Base-by-base conservation (phyloP, 2,113 vertebrate genomes). In the Aramus guarauna region DNA sequence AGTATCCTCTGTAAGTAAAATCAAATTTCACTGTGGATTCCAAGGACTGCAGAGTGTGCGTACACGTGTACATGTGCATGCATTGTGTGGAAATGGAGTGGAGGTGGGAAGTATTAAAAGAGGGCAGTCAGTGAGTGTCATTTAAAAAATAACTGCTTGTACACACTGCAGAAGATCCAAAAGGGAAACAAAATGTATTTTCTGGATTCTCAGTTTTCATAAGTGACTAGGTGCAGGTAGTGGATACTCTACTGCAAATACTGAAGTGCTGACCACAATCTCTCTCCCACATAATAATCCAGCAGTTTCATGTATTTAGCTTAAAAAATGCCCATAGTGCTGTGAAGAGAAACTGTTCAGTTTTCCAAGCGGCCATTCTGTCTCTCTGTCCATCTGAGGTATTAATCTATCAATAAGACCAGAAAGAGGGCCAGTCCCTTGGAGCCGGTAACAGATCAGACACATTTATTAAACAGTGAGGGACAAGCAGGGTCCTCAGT, bases 1-100 rank as follows among this genome's bases (percentile, higher is more conserved):
- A 97, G 82, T 94, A 85, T 94, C 68, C 68, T 93, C 68, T 96
- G 95, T 71, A 95, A 85, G 77, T 90, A 80, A 94, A 89, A 89
- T 85, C 85, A 94, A 76, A 89, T 82, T 58, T 73, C 55, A 15
- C 36, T 67, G 53, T 78, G 32, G 47, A 74, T 96, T 88, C 92
- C 78, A 89, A 85, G 77, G 87, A 58, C 79, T 95, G 26, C 59
- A 82, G 79, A 75, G 27, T 17, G n/a, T 76, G 23, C 27, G 67
- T 26, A 48, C 3, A 4, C 95, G 82, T 77, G 78, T 84, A 43
- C 67, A 64, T 43, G 66, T 87, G 77, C 3, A 0, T n/a, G 55
- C 39, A n/a, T 78, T 88, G 43, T 94, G 76, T 1, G 0, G 92
- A 91, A 84, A 81, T 58, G 58, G 68, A 86, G 60, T 78, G 79